Base-by-base conservation (phyloP, 1,140 invertebrate genomes). In the Anastatus disparis region DNA sequence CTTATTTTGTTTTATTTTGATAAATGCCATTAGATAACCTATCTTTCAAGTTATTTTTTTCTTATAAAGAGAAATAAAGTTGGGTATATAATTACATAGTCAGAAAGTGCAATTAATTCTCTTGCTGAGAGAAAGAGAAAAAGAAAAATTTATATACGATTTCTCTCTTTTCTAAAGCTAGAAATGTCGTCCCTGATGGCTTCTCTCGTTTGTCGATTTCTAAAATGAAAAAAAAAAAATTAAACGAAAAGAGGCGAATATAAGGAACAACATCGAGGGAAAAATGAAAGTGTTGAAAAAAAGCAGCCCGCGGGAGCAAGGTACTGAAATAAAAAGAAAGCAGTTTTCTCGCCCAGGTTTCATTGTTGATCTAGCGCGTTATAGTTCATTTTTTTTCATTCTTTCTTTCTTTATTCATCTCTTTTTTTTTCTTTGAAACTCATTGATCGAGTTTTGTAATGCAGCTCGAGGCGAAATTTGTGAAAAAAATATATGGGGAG, bases 151-250 rank as follows among this genome's bases (percentile, higher is more conserved):
- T 6, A 35, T 4, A n/a, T 13, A 44, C n/a, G 66, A 26, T 40
- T 59, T 59, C 35, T 17, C 53, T 17, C 17, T 61, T 26, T 20
- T n/a, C n/a, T 35, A 12, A 13, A 20, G 7, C 17, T n/a, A 46
- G 17, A 67, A n/a, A 67, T 58, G 64, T 44, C 38, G 64, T 27
- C 38, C 24, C n/a, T 2, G 64, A 27, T 46, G 35, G 50, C 48
- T 40, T 26, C 9, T 27, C 20, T 15, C 4, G n/a, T n/a, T n/a
- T n/a, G n/a, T n/a, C 15, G 65, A 68, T 59, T 59, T 68, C 53
- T 52, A 59, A 50, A 68, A 59, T 44, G 29, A 68, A 68, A 58
- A 68, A 26, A 46, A n/a, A n/a, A n/a, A n/a, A n/a, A n/a, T n/a
- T n/a, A n/a, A n/a, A n/a, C n/a, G n/a, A n/a, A n/a, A n/a, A n/a